These are phyloP conservation scores for Sceliomorpha sp. DNA, from an alignment of 2,888 invertebrate species.

Conservation along the genomic window DNA sequence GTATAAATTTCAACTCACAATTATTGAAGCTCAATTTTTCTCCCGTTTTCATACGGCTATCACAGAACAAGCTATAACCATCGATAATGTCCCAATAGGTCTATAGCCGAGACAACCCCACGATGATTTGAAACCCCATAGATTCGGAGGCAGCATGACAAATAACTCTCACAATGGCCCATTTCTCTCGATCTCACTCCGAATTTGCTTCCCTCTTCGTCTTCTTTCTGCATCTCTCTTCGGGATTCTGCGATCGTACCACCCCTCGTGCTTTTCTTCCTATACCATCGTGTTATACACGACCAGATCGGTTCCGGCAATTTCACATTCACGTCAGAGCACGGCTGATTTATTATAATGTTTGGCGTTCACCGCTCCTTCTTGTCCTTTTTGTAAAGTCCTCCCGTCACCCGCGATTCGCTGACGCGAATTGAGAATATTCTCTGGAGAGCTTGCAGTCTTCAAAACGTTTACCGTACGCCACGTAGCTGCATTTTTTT, in stretches of 20 bases:
- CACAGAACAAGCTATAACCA: conserved; percentile 68
- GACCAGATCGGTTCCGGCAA: conserved; percentile 78
- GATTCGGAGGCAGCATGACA: conserved; percentile 76
- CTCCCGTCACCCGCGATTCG: conserved; percentile 50
- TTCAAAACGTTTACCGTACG: conserved; percentile 37
- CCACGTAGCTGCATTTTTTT: conserved; percentile 36
- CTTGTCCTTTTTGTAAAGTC: conserved; percentile 39
- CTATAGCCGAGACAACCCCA: conserved; percentile 57
- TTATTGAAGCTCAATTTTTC: conserved; percentile 22
- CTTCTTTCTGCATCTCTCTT: conserved; percentile 44
- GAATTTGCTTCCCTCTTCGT: conserved; percentile 44
- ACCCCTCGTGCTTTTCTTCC: conserved; percentile 61
- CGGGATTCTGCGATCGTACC: conserved; percentile 57
- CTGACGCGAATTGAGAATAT: conserved; percentile 60
- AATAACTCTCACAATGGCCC: conserved; percentile 77
- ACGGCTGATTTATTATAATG: conserved; percentile 73
- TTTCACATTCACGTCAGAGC: conserved; percentile 75
- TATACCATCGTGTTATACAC: conserved; percentile 70
- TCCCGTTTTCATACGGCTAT: conserved; percentile 64
- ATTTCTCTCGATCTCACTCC: conserved; percentile 60
- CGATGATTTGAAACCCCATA: conserved; percentile 66
- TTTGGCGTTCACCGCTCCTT: conserved; percentile 65
- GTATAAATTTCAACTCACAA: conserved; percentile 1
- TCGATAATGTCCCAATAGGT: conserved; percentile 74
- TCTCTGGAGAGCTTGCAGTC: conserved; percentile 55